A percentile compares a stretch with the other conserved stretches of the same genome.
Evolutionary conservation across 2,888 invertebrate species (phyloP).

Genomic region (Ryuthela nishihirai): DNA sequence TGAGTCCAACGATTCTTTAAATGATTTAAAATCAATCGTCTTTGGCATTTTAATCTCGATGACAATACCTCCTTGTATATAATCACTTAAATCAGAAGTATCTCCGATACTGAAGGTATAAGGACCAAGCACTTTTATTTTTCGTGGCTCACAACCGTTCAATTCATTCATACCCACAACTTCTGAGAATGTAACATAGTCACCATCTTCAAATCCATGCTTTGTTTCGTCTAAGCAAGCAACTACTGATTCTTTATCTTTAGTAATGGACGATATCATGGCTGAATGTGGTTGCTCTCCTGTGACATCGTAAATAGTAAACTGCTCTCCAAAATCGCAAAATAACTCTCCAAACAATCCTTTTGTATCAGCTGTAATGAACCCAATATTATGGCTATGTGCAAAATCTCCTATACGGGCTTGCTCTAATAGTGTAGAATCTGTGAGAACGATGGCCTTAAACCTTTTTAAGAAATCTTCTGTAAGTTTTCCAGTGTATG

Average conservation of each 20-base stretch:
- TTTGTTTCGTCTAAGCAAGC: conserved; percentile 93
- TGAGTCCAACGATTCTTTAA: conserved; percentile 68
- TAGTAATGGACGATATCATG: conserved; percentile 86
- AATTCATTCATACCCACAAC: conserved; percentile 93
- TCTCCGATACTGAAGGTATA: conserved; percentile 97
- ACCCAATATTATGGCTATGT: conserved; percentile 74
- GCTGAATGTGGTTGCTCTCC: conserved; percentile 88
- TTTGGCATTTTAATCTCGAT: conserved; percentile 96
- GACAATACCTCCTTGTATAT: conserved; percentile 85
- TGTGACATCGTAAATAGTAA: conserved; percentile 80
- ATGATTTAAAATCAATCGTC: conserved; percentile 70
- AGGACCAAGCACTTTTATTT: conserved; percentile 78
- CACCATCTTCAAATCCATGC: conserved; percentile 95
- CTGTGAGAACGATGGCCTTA: conserved; percentile 84
- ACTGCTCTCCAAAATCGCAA: conserved; percentile 91
- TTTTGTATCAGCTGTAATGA: conserved; percentile 82
- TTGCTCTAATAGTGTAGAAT: conserved; percentile 71
- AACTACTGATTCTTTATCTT: conserved; percentile 59
- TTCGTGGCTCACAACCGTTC: conserved; percentile 82
- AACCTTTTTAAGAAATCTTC: conserved; percentile 67
- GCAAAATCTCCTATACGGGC: conserved; percentile 74
- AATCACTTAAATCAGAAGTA: conserved; percentile 71
- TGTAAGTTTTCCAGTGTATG: conserved; percentile 67
- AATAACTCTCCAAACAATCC: conserved; percentile 73
- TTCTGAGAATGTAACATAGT: conserved; percentile 93